These are phyloP conservation scores for Clarias magur DNA, from an alignment of 2,113 vertebrate species.

Conservation along the genomic window DNA sequence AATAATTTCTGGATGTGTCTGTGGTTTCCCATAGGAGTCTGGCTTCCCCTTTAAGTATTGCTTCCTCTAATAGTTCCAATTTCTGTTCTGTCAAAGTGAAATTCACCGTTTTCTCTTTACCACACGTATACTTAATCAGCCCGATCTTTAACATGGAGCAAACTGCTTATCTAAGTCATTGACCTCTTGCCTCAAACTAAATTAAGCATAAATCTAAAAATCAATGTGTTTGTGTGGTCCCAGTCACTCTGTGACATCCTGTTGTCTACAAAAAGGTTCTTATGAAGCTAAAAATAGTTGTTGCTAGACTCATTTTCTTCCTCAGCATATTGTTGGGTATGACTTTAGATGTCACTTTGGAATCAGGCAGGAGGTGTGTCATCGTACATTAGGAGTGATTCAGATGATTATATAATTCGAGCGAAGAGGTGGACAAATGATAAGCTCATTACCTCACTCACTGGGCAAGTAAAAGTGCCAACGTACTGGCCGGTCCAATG, in stretches of 20 bases:
- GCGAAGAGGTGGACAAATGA: not conserved
- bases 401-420: slow-evolving; percentile 12
- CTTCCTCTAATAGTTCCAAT: not conserved
- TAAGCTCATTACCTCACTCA: not conserved
- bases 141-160: not conserved
- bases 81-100: not conserved
- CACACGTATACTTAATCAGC: not conserved
- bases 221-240: not conserved
- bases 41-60: not conserved
- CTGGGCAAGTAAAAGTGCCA: not conserved
- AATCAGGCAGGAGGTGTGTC: not conserved
- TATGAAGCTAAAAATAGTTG: not conserved
- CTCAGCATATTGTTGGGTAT: not conserved
- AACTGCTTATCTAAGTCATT: not conserved
- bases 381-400: slow-evolving; percentile 8
- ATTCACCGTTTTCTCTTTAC: not conserved
- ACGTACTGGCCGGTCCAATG: not conserved
- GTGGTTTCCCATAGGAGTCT: not conserved
- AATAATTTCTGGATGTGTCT: not conserved
- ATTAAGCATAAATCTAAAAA: not conserved
- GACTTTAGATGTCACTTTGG: not conserved
- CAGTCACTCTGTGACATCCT: not conserved
- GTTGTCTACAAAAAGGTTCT: not conserved
- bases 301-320: not conserved
- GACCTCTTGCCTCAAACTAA: not conserved